A percentile compares a stretch with the other conserved stretches of the same genome.
phyloP scores from a whole-genome alignment of 2,797 vertebrate genomes.

The Amniataba percoides region DNA sequence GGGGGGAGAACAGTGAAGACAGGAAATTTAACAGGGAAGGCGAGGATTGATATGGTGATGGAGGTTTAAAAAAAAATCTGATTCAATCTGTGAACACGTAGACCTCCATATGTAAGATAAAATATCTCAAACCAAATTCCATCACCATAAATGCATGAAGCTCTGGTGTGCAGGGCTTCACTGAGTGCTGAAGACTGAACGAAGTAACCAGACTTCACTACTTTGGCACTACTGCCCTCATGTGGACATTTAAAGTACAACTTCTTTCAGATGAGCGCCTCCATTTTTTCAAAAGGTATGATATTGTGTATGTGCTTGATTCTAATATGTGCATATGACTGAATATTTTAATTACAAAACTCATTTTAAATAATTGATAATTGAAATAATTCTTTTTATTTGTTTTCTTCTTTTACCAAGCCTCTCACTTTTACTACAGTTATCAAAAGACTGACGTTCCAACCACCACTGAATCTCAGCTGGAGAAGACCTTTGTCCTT shows the following conservation, averaged over 20 bases:
- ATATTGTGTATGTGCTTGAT: background rate
- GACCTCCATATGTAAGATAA: background rate
- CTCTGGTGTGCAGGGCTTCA: background rate
- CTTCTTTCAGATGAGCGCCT: background rate
- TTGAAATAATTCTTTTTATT: no score
- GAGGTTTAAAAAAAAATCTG: background rate
- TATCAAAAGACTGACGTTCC: background rate
- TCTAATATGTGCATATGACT: background rate
- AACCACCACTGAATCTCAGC: background rate
- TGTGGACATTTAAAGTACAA: slow-evolving; percentile 61
- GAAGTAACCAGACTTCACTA: slow-evolving; percentile 8
- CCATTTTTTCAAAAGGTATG: background rate
- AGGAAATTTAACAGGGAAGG: slow-evolving; percentile 19
- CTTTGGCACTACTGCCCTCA: slow-evolving; percentile 78
- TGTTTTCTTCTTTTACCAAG: background rate
- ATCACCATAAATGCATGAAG: background rate
- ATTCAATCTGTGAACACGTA: slow-evolving; percentile 8
- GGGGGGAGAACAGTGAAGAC: slow-evolving; percentile 24
- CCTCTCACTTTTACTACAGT: background rate
- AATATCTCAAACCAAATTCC: background rate
- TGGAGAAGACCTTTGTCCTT: background rate
- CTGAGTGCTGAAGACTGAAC: background rate
- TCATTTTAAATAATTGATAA: background rate
- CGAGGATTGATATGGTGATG: slow-evolving; percentile 40
- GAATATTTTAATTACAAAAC: background rate